Percentiles rank a stretch among this genome's conserved stretches.
Conservation (phyloP, 2,888 invertebrate species). For the Acrocyrtus sp. region DNA sequence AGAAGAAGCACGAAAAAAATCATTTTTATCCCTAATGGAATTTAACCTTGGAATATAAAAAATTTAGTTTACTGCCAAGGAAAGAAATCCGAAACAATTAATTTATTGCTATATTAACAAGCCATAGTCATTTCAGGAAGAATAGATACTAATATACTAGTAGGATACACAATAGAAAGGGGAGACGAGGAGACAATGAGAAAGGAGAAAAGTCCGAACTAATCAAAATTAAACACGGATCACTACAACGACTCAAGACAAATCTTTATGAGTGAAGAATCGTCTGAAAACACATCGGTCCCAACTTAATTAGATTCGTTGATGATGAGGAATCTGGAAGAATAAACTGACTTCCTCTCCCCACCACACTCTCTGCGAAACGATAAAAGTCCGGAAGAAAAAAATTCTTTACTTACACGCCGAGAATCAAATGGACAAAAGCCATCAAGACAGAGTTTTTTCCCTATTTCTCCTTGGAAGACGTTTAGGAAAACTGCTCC, state of each 20-base stretch:
- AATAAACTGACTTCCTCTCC: slow-evolving; percentile 7
- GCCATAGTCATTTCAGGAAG: too few relatives aligned
- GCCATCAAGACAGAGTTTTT: slow-evolving; percentile 37
- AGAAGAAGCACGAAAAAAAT: too few relatives aligned
- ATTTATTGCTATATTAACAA: too few relatives aligned
- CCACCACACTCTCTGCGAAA: too few relatives aligned
- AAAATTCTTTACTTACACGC: neutral
- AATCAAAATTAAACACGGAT: slow-evolving; percentile 55
- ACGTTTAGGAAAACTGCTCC: too few relatives aligned
- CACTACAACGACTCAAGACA: slow-evolving; percentile 50
- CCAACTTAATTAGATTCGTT: slow-evolving; percentile 53
- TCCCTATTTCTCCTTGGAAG: too few relatives aligned
- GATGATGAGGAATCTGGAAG: slow-evolving; percentile 50
- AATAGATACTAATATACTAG: neutral
- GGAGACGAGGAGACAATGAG: neutral
- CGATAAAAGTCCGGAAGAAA: too few relatives aligned
- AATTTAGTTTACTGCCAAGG: too few relatives aligned
- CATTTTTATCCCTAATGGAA: too few relatives aligned
- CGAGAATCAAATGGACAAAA: slow-evolving; percentile 42
- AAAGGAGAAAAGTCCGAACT: slow-evolving; percentile 19
- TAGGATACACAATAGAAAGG: neutral
- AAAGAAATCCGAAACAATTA: too few relatives aligned
- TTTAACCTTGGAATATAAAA: too few relatives aligned
- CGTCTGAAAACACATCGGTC: slow-evolving; percentile 46
- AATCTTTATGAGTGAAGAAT: slow-evolving; percentile 47